Evolutionary conservation across 2,888 invertebrate genomes (phyloP).

Genomic region (Nephrotoma guestfalica): DNA sequence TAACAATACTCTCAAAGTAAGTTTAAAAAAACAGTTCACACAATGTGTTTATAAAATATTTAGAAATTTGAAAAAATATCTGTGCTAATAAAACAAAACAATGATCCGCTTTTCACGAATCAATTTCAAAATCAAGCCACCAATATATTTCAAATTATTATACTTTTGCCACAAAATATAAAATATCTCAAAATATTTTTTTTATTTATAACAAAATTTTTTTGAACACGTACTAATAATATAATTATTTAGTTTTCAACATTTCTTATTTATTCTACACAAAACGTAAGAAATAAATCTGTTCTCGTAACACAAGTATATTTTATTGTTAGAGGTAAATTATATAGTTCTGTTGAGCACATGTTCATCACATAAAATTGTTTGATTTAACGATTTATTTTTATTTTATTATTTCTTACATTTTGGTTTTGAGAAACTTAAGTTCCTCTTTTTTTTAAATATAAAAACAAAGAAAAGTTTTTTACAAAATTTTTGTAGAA

Average conservation of each 20-base stretch:
- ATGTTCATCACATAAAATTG: background rate
- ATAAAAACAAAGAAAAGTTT: background rate
- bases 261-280: background rate
- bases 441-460: background rate
- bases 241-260: background rate
- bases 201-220: background rate
- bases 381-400: background rate
- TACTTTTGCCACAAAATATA: background rate
- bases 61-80: too few species aligned
- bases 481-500: background rate
- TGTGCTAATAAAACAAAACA: background rate
- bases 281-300: background rate
- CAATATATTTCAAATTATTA: background rate
- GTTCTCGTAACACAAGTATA: background rate
- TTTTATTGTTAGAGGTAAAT: background rate
- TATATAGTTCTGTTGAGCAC: background rate
- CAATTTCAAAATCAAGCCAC: background rate
- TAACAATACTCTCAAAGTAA: too few species aligned
- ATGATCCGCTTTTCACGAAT: background rate
- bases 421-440: background rate
- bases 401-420: background rate
- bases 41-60: too few species aligned
- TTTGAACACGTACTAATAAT: background rate
- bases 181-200: background rate
- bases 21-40: too few species aligned